These are phyloP conservation scores for Andrena hattorfiana DNA, from an alignment of 2,888 invertebrate genomes.

Conservation along the genomic window DNA sequence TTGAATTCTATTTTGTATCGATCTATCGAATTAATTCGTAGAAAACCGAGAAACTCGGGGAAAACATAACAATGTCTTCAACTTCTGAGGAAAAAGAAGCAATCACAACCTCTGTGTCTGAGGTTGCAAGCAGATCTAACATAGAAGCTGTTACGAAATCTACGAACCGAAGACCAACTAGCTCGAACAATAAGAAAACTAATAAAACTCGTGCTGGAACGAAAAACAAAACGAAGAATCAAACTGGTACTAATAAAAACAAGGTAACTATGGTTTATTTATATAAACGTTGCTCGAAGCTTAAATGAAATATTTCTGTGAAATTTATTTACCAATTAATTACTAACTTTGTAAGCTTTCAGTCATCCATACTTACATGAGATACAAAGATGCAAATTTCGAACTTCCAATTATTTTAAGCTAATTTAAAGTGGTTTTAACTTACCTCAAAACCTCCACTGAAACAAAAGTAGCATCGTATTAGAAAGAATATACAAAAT, in stretches of 20 bases:
- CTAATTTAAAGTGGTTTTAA: too few relatives aligned
- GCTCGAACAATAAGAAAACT: slow-evolving; percentile 83
- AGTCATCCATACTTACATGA: too few relatives aligned
- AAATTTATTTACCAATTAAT: too few relatives aligned
- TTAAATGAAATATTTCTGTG: neutral
- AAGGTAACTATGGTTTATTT: slow-evolving; percentile 64
- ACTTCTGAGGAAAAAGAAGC: slow-evolving; percentile 39
- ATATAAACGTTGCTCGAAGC: neutral
- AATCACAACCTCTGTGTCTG: slow-evolving; percentile 35
- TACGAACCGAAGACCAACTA: slow-evolving; percentile 50
- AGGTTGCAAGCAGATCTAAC: slow-evolving; percentile 29
- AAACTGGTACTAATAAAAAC: slow-evolving; percentile 84
- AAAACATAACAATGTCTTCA: slow-evolving; percentile 42
- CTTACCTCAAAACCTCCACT: too few relatives aligned
- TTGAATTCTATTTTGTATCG: neutral
- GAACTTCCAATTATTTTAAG: too few relatives aligned
- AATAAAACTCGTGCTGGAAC: slow-evolving; percentile 80
- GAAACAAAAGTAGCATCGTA: too few relatives aligned
- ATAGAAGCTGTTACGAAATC: slow-evolving; percentile 25
- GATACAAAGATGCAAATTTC: too few relatives aligned
- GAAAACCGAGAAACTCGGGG: slow-evolving; percentile 39
- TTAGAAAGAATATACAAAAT: too few relatives aligned
- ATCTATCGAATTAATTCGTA: slow-evolving; percentile 17
- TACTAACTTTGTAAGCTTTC: too few relatives aligned
- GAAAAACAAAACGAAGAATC: slow-evolving; percentile 68